Base-by-base conservation (phyloP, 2,113 vertebrate species). In the Prionailurus bengalensis region DNA sequence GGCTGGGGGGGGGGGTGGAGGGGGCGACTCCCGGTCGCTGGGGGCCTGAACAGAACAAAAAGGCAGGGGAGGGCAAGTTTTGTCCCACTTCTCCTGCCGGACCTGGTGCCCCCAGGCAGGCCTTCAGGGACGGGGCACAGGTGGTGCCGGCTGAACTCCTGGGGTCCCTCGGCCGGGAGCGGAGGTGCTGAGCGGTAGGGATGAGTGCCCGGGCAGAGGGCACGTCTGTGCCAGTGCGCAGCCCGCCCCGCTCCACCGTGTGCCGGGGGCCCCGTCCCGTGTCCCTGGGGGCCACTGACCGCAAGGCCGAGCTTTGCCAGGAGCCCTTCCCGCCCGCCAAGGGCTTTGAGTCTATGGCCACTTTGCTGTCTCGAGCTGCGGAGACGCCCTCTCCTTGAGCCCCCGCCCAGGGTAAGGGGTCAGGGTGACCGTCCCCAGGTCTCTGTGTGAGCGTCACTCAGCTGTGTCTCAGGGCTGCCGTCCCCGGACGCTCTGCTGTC, bases 121-220 rank as follows among this genome's bases (percentile, higher is more conserved):
- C 2, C 1, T 7, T 12, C 1, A 2, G 53, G 16, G 33, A 12
- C 27, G 1, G 16, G 19, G 36, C 1, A 14, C 25, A 3, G 23
- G 39, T 39, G 1, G 0, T 2, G 31, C 10, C 25, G 4, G 4
- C 31, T 14, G 0, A 7, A 25, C 19, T 45, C 9, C 45, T 2
- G 48, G 14, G 6, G 6, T 4, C 5, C 42, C 17, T 5, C 0
- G 15, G 36, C 25, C 53, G 1, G 73, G 48, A 63, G 80, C 7
- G 3, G 19, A 0, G 3, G 1, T 3, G 23, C 11, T 23, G 1
- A 3, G 58, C 2, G 3, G 39, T 4, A 21, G 61, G 1, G 36
- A n/a, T 4, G 15, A 5, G 23, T 16, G 17, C 21, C 9, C 9
- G n/a, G 29, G 51, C 23, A 0, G 36, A 23, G 7, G 70, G 39